These are phyloP conservation scores for Lateolabrax maculatus DNA, from an alignment of 2,797 vertebrate species.

Conservation along the genomic window DNA sequence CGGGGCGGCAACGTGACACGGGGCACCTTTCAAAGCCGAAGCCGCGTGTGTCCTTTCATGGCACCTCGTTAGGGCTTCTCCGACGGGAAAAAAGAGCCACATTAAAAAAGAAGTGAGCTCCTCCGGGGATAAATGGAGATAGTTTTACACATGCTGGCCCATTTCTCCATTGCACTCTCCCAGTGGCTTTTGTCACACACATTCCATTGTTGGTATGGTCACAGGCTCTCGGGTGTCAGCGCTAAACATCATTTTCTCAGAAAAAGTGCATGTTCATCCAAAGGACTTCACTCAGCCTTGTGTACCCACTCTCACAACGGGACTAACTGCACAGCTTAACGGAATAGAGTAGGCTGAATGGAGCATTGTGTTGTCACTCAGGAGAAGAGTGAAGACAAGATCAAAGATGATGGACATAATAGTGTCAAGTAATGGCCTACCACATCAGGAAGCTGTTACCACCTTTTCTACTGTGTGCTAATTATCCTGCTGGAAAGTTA, in stretches of 20 bases:
- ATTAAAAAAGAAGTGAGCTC: slow-evolving; percentile 81
- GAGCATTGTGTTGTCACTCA: slow-evolving; percentile 70
- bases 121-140: slow-evolving; percentile 78
- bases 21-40: slow-evolving; percentile 86
- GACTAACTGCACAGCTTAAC: slow-evolving; percentile 61
- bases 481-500: slow-evolving; percentile 22
- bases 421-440: slow-evolving; percentile 43
- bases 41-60: slow-evolving; percentile 90
- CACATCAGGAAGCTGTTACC: slow-evolving; percentile 45
- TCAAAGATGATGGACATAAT: slow-evolving; percentile 67
- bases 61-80: slow-evolving; percentile 85
- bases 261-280: slow-evolving; percentile 65
- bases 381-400: slow-evolving; percentile 54
- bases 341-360: slow-evolving; percentile 55
- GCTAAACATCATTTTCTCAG: slow-evolving; percentile 76
- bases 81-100: slow-evolving; percentile 82
- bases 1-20: slow-evolving; percentile 86
- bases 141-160: slow-evolving; percentile 81
- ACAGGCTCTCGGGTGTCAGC: slow-evolving; percentile 83
- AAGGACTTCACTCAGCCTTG: slow-evolving; percentile 51
- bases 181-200: slow-evolving; percentile 83
- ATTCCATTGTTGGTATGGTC: slow-evolving; percentile 83
- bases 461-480: slow-evolving; percentile 5
- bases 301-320: slow-evolving; percentile 44
- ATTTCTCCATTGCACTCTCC: slow-evolving; percentile 74